These are phyloP conservation scores for Nomada fucata DNA, from an alignment of 2,888 invertebrate species.

Conservation along the genomic window DNA sequence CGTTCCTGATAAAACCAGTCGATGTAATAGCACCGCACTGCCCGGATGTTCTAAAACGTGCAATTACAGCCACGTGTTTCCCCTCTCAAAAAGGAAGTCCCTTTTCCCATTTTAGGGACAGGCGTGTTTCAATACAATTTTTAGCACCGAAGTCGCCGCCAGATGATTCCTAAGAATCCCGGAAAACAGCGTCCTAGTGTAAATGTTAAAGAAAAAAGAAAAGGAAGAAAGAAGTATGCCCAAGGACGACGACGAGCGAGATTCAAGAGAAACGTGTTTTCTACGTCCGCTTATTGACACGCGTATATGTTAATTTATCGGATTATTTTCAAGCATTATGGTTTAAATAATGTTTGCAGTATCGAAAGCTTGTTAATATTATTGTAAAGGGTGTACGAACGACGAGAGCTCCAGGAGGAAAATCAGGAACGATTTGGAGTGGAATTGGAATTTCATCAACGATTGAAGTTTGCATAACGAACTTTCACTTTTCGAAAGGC, in stretches of 20 bases:
- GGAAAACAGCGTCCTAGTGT: constrained; percentile 3
- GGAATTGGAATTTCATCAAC: constrained; percentile 13
- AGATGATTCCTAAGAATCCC: neutral
- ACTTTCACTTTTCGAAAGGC: constrained; percentile 51
- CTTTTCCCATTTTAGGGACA: too few relatives aligned
- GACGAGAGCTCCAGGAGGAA: neutral
- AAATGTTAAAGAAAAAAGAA: constrained; percentile 1
- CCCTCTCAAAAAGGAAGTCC: neutral
- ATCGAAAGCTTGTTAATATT: neutral
- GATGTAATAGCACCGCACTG: neutral
- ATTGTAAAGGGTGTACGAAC: neutral
- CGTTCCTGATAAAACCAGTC: constrained; percentile 10
- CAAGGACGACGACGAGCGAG: constrained; percentile 20
- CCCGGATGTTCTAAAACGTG: neutral
- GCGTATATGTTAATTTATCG: neutral
- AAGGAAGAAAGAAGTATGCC: neutral
- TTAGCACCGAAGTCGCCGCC: neutral
- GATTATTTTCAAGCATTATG: neutral
- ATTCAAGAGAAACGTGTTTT: constrained; percentile 22
- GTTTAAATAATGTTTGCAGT: neutral
- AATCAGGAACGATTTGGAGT: neutral
- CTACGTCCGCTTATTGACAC: neutral
- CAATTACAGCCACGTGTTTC: neutral
- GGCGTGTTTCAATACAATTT: neutral
- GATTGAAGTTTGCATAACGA: constrained; percentile 39